Conservation (phyloP, 2,797 vertebrate species). For the Pseudochirops corinnae region DNA sequence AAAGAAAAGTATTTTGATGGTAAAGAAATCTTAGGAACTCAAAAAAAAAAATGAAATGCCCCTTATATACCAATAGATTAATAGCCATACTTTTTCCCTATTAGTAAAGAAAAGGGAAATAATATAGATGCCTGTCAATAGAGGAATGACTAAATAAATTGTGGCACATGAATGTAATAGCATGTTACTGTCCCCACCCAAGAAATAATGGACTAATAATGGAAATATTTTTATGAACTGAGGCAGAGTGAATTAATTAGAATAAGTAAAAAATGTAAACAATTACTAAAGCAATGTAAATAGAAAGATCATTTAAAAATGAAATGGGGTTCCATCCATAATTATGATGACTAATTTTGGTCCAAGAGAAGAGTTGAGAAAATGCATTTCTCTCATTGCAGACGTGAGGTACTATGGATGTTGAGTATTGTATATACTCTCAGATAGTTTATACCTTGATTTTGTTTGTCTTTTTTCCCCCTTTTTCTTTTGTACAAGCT, state of each 20-base stretch:
- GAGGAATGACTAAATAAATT: background rate
- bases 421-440: background rate
- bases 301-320: background rate
- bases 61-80: background rate
- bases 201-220: background rate
- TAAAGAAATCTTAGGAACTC: background rate
- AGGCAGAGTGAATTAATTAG: background rate
- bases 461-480: background rate
- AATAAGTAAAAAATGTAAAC: background rate
- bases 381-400: background rate
- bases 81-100: background rate
- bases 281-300: background rate
- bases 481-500: background rate
- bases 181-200: background rate
- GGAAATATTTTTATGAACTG: background rate
- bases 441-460: background rate
- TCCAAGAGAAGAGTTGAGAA: background rate
- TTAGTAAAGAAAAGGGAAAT: background rate
- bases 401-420: background rate
- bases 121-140: background rate
- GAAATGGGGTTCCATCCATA: background rate
- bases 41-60: background rate
- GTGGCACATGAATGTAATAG: background rate
- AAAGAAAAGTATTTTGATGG: background rate
- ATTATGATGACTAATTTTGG: background rate